Percentiles rank a stretch among this genome's conserved stretches.
These are phyloP conservation scores for Drosophila nasuta DNA, from an alignment of 1,140 invertebrate genomes.

Conservation along the genomic window DNA sequence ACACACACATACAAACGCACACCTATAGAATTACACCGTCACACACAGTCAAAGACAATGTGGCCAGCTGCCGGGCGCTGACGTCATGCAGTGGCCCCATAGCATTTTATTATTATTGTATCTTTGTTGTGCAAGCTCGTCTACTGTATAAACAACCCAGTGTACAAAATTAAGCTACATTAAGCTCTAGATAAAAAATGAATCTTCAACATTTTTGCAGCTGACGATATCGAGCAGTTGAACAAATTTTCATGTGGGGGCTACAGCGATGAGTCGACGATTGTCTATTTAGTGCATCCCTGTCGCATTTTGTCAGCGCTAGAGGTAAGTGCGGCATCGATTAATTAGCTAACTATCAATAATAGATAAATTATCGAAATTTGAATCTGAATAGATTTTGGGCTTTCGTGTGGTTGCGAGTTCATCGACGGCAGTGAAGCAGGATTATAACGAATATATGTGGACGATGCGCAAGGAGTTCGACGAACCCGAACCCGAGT, in stretches of 20 bases:
- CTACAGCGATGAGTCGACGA: slow-evolving; percentile 91
- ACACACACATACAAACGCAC: slow-evolving; percentile 42
- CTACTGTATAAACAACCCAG: slow-evolving; percentile 57
- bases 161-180: slow-evolving; percentile 25
- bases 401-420: slow-evolving; percentile 94
- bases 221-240: slow-evolving; percentile 92
- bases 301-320: slow-evolving; percentile 93
- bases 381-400: slow-evolving; percentile 86
- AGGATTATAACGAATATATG: slow-evolving; percentile 95
- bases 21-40: not conserved
- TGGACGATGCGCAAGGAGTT: slow-evolving; percentile 96
- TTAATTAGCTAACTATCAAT: too few species aligned
- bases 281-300: slow-evolving; percentile 93
- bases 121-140: slow-evolving; percentile 48
- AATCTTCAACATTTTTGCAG: slow-evolving; percentile 85
- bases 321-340: slow-evolving; percentile 86
- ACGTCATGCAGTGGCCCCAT: slow-evolving; percentile 54
- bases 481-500: slow-evolving; percentile 90
- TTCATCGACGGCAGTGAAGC: slow-evolving; percentile 92
- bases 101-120: slow-evolving; percentile 38
- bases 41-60: slow-evolving; percentile 1
- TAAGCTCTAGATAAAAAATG: slow-evolving; percentile 35
- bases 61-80: slow-evolving; percentile 47
- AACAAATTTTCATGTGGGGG: slow-evolving; percentile 91
- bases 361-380: not conserved